These are phyloP conservation scores for Trachymyrmex cornetzi DNA, from an alignment of 1,140 invertebrate genomes.

Conservation along the genomic window DNA sequence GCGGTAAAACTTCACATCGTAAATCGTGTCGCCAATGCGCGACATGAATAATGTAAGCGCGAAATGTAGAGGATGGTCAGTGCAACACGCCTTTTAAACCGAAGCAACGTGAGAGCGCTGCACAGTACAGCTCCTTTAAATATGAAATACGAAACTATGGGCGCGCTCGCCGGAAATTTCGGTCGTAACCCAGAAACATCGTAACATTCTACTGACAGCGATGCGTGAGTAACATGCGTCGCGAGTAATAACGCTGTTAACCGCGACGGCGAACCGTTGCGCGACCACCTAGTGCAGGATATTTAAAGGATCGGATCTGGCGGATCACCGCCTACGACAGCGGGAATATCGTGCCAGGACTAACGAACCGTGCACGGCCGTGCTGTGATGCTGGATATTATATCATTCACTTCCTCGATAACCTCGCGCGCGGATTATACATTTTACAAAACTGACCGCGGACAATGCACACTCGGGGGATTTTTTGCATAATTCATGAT, in stretches of 20 bases:
- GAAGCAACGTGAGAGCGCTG: neutral
- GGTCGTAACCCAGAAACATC: slow-evolving; percentile 58
- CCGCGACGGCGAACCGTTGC: neutral
- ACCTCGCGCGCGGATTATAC: neutral
- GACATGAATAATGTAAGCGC: neutral
- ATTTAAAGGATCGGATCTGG: slow-evolving; percentile 54
- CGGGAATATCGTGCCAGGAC: slow-evolving; percentile 24
- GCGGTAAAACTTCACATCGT: neutral
- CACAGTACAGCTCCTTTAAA: neutral
- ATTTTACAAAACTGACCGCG: neutral
- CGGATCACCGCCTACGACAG: slow-evolving; percentile 25
- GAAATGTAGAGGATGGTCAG: slow-evolving; percentile 10
- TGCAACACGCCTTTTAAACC: slow-evolving; percentile 13
- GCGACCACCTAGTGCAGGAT: slow-evolving; percentile 47
- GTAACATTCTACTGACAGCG: slow-evolving; percentile 40
- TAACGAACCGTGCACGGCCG: slow-evolving; percentile 22
- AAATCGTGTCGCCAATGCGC: neutral
- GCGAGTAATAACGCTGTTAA: neutral
- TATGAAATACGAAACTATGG: slow-evolving; percentile 58
- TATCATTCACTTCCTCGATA: slow-evolving; percentile 23
- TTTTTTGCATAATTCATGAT: neutral
- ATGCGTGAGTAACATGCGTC: slow-evolving; percentile 13
- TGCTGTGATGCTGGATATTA: neutral
- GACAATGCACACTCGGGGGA: neutral
- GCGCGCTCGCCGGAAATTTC: slow-evolving; percentile 53